Evolutionary conservation across 2,888 invertebrate genomes (phyloP), one percentile per base, ranked within the genome.

Genomic region (Nemotelus pantherinus): DNA sequence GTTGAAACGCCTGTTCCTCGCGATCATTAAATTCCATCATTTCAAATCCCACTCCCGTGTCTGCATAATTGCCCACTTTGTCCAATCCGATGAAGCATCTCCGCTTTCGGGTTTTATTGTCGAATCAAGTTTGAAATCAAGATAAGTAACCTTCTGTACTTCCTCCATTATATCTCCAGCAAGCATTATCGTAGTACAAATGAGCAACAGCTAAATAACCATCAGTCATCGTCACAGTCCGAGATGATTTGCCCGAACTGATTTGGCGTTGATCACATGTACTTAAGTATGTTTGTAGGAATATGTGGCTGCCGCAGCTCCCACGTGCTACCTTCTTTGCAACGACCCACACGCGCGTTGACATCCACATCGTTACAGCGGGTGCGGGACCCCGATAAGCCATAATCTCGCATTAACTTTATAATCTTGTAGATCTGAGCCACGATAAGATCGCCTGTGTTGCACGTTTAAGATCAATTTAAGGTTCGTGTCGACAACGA

Each of bases 41-140:
- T 50, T 10, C n/a, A n/a, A 67, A 67, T 67, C 67, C 67, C 67
- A 67, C 67, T 48, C 39, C 5, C 25, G 63, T 25, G 39, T 57
- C 57, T 48, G 44, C 39, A 67, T 67, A 67, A 67, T 67, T 67
- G 50, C 67, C 67, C 67, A 67, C 67, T 67, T 67, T 67, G 67
- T 67, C 67, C 50, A 67, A 67, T 50, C n/a, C 47, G 50, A 39
- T 43, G 65, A 47, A 65, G n/a, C 63, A 43, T 63, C 63, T 43
- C 63, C 72, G 9, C 57, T 58, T 72, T 53, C 72, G 72, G 58
- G 44, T 72, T 72, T 72, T 58, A 72, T 72, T 45, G 58, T 72
- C 58, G 44, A 72, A 72, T 72, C 25, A 43, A 71, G 25, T 25
- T 25, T 25, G 25, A 25, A 25, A 25, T 25, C 25, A 25, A 25